Percentiles rank a stretch among this genome's conserved stretches.
These are phyloP conservation scores for Arctopsyche grandis DNA, from an alignment of 1,140 invertebrate genomes.

Conservation along the genomic window DNA sequence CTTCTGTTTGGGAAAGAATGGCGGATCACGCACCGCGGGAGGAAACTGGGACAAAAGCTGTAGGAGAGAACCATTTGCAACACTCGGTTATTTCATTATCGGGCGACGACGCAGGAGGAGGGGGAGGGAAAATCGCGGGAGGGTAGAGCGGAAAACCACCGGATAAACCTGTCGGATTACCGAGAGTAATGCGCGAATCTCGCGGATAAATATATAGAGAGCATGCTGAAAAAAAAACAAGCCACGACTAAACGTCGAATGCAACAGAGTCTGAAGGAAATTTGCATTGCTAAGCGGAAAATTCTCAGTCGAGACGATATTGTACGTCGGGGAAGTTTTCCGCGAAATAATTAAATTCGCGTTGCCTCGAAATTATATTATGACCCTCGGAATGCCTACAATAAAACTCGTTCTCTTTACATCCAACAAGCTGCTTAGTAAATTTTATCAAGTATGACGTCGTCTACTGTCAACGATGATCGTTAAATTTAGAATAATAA, in stretches of 20 bases:
- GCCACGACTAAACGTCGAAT: background rate
- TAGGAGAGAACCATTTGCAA: conserved; percentile 53
- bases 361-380: too few relatives aligned
- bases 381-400: too few relatives aligned
- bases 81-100: conserved; percentile 56
- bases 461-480: too few relatives aligned
- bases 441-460: too few relatives aligned
- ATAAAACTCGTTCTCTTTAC: too few relatives aligned
- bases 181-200: conserved; percentile 48
- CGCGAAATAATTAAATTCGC: background rate
- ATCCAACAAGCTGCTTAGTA: too few relatives aligned
- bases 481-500: too few relatives aligned
- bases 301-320: background rate
- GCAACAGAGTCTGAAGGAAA: background rate
- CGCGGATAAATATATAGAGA: conserved; percentile 45
- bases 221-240: background rate
- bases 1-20: background rate
- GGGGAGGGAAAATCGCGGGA: background rate
- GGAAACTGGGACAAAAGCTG: conserved; percentile 50
- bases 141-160: background rate
- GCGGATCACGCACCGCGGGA: conserved; percentile 11
- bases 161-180: conserved; percentile 52
- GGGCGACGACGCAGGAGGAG: conserved; percentile 44
- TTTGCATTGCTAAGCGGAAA: conserved; percentile 16
- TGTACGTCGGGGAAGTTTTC: background rate